Evolutionary conservation across 2,113 vertebrate genomes (phyloP).

Genomic region (Prinia subflava): DNA sequence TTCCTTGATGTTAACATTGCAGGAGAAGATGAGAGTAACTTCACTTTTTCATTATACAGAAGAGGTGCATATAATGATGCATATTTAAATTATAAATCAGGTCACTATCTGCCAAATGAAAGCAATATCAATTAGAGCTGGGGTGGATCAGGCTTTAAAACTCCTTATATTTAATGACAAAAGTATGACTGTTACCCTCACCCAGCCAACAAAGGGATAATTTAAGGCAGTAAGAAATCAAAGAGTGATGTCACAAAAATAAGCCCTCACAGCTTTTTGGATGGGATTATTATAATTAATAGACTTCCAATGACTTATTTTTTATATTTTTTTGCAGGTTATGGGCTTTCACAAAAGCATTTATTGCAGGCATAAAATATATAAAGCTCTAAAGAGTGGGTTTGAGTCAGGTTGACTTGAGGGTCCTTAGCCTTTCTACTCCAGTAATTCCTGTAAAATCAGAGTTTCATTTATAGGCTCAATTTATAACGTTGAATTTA

Average conservation of each 20-base stretch:
- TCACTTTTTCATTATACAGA: conserved; percentile 78
- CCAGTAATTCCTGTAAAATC: conserved; percentile 82
- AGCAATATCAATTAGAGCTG: conserved; percentile 84
- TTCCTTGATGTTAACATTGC: conserved; percentile 82
- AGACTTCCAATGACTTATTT: conserved; percentile 82
- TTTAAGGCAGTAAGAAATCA: conserved; percentile 86
- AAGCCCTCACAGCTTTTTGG: conserved; percentile 82
- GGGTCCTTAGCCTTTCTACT: conserved; percentile 79
- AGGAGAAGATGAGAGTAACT: conserved; percentile 80
- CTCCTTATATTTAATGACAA: conserved; percentile 86
- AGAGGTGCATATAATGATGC: conserved; percentile 78
- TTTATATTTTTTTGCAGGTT: conserved; percentile 40
- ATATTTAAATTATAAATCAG: conserved; percentile 89
- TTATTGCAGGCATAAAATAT: conserved; percentile 82
- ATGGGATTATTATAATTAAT: conserved; percentile 84
- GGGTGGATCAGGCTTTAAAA: conserved; percentile 82
- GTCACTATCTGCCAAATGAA: conserved; percentile 83
- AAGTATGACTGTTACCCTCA: conserved; percentile 83
- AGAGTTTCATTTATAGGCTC: conserved; percentile 82
- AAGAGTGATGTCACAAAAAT: conserved; percentile 84
- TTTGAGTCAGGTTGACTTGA: conserved; percentile 80
- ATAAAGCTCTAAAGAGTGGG: conserved; percentile 78
- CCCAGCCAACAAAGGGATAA: conserved; percentile 82
- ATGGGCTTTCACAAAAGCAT: conserved; percentile 80
- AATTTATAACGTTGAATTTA: conserved; percentile 87